These are phyloP conservation scores for Amorpha juglandis DNA, from an alignment of 2,888 invertebrate species.

Conservation along the genomic window DNA sequence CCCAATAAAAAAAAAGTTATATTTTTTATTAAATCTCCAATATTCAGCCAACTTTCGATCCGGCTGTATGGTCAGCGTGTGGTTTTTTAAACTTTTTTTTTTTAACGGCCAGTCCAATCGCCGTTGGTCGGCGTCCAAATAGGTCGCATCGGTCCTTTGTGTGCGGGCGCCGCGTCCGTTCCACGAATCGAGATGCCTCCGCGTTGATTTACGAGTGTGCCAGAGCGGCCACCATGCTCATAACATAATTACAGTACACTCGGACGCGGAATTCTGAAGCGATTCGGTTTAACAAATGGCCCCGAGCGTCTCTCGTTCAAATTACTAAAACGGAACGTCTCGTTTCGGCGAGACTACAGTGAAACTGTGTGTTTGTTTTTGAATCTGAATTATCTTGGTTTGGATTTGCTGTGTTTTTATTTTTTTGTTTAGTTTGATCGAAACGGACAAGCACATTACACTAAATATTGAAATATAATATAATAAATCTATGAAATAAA, in stretches of 20 bases:
- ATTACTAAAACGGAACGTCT: constrained; percentile 20
- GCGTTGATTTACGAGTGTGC: constrained; percentile 33
- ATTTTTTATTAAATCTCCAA: background rate
- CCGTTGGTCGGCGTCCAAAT: constrained; percentile 44
- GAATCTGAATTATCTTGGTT: background rate
- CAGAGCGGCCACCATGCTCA: constrained; percentile 29
- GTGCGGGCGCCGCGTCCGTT: constrained; percentile 38
- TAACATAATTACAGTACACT: constrained; percentile 30
- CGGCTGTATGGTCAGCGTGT: constrained; percentile 30
- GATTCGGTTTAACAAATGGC: constrained; percentile 19
- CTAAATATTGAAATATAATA: too few relatives aligned
- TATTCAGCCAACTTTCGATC: constrained; percentile 8
- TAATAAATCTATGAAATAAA: too few relatives aligned
- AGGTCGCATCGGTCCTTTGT: constrained; percentile 45
- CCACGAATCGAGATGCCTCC: constrained; percentile 38
- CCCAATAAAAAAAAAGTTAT: background rate
- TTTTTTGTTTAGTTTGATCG: too few relatives aligned
- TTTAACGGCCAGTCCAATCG: constrained; percentile 5
- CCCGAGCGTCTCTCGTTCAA: constrained; percentile 1
- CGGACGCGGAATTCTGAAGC: constrained; percentile 10
- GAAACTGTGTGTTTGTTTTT: too few relatives aligned
- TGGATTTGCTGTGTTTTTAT: too few relatives aligned
- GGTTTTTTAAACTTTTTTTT: constrained; percentile 29
- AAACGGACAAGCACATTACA: too few relatives aligned
- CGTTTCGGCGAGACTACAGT: background rate